These are phyloP conservation scores for Spongilla lacustris DNA, from an alignment of 37 sponge, comb jelly and placozoan species.

Conservation along the genomic window DNA sequence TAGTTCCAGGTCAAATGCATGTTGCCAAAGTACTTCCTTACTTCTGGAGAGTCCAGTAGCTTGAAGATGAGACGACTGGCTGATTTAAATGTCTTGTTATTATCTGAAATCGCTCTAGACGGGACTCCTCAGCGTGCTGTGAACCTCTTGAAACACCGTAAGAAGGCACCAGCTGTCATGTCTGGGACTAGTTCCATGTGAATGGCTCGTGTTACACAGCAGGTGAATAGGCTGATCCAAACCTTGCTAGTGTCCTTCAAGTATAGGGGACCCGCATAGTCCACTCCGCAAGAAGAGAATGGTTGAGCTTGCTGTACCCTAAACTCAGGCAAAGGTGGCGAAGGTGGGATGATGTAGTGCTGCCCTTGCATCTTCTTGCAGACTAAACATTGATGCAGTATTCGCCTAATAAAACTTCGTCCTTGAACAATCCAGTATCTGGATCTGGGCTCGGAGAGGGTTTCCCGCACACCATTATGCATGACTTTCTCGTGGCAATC, in stretches of 20 bases:
- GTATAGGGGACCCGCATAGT: constrained; percentile 5
- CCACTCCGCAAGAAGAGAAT: not conserved
- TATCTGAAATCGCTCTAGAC: constrained; percentile 17
- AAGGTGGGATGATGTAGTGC: not conserved
- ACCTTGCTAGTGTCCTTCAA: not conserved
- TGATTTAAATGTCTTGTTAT: constrained; percentile 29
- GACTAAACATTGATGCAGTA: not conserved
- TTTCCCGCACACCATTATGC: not conserved
- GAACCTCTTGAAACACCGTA: constrained; percentile 10
- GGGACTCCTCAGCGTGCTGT: not conserved
- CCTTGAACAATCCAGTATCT: not conserved
- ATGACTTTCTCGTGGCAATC: not conserved
- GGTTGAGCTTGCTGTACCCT: constrained; percentile 5
- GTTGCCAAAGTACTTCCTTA: constrained; percentile 9
- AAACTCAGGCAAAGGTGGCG: not conserved
- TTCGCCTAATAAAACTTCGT: not conserved
- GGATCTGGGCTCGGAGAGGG: constrained; percentile 14
- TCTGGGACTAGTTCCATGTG: constrained; percentile 9
- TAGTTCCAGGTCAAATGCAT: constrained; percentile 19
- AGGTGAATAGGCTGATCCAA: constrained; percentile 5
- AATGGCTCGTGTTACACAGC: not conserved
- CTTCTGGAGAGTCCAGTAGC: not conserved
- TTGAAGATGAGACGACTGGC: not conserved
- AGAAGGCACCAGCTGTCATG: not conserved
- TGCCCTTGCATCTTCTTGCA: not conserved